Percentiles rank a stretch among this genome's conserved stretches.
Evolutionary conservation across 1,140 invertebrate species (phyloP).

Genomic region (Macrosteles quadrilineatus): DNA sequence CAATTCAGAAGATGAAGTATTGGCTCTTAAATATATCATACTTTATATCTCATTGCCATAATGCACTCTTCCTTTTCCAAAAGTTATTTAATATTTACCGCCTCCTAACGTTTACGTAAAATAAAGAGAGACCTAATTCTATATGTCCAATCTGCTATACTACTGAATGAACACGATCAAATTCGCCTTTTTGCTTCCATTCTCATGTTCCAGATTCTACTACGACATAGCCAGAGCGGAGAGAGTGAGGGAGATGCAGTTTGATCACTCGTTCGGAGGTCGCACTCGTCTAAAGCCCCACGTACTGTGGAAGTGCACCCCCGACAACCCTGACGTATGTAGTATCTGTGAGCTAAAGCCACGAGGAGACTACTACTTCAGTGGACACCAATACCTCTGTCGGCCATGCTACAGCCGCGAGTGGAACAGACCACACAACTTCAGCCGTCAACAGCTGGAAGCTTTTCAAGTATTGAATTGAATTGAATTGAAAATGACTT

Average conservation of each 20-base stretch:
- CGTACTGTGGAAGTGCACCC: conserved; percentile 49
- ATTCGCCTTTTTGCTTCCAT: no score
- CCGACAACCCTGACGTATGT: conserved; percentile 46
- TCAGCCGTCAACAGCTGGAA: conserved; percentile 41
- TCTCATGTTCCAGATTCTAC: conserved; percentile 1
- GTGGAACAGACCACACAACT: conserved; percentile 37
- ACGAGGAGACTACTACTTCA: conserved; percentile 50
- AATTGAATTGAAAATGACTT: no score
- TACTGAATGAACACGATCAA: no score
- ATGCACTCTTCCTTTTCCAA: no score
- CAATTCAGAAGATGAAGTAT: no score
- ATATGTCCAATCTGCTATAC: no score
- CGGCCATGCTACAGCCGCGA: conserved; percentile 45
- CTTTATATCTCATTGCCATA: no score
- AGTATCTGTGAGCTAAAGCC: conserved; percentile 44
- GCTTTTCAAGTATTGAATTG: conserved; percentile 47
- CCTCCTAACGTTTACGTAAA: no score
- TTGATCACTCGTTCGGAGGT: conserved; percentile 49
- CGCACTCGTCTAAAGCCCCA: conserved; percentile 46
- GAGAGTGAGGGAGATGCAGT: conserved; percentile 37
- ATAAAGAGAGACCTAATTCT: no score
- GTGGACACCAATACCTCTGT: conserved; percentile 48
- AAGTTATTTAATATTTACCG: no score
- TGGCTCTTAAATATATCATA: no score
- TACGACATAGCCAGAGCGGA: conserved; percentile 23